These are phyloP conservation scores for Heterodera schachtii DNA, from an alignment of 1,140 invertebrate genomes.

Conservation along the genomic window DNA sequence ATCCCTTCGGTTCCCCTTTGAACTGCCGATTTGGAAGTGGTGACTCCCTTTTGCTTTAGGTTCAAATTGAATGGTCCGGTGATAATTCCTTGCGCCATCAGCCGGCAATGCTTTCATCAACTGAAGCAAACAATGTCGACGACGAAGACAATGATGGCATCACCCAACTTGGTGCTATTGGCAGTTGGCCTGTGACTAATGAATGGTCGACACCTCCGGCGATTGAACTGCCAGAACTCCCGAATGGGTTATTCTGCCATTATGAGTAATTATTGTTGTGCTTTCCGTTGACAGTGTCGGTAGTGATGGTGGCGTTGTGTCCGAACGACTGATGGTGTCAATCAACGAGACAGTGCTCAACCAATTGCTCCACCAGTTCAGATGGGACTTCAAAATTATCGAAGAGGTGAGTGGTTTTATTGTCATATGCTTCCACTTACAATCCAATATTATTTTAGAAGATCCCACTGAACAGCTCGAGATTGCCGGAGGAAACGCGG, in stretches of 20 bases:
- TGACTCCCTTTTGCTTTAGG: too few species aligned
- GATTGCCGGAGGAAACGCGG: conserved; percentile 56
- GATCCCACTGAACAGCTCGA: conserved; percentile 56
- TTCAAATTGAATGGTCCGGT: too few species aligned
- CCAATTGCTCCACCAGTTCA: conserved; percentile 49
- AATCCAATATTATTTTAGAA: conserved; percentile 46
- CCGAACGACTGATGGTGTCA: conserved; percentile 42
- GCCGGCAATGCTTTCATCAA: conserved; percentile 14
- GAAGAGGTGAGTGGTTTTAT: conserved; percentile 56
- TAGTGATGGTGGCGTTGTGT: conserved; percentile 11
- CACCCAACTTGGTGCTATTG: not conserved
- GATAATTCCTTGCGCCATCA: too few species aligned
- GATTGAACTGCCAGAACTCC: not conserved
- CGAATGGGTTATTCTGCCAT: not conserved
- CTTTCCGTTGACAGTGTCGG: conserved; percentile 25
- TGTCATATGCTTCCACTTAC: conserved; percentile 44
- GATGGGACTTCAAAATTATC: conserved; percentile 57
- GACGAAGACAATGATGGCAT: not conserved
- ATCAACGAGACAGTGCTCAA: conserved; percentile 49
- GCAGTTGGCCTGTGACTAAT: not conserved
- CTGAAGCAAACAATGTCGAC: not conserved
- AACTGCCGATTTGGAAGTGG: too few species aligned
- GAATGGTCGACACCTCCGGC: conserved; percentile 35
- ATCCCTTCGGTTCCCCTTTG: too few species aligned
- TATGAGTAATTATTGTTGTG: too few species aligned